Evolutionary conservation across 2,888 invertebrate species (phyloP), one percentile per base, ranked within the genome.

Genomic region (Eulithis prunata): DNA sequence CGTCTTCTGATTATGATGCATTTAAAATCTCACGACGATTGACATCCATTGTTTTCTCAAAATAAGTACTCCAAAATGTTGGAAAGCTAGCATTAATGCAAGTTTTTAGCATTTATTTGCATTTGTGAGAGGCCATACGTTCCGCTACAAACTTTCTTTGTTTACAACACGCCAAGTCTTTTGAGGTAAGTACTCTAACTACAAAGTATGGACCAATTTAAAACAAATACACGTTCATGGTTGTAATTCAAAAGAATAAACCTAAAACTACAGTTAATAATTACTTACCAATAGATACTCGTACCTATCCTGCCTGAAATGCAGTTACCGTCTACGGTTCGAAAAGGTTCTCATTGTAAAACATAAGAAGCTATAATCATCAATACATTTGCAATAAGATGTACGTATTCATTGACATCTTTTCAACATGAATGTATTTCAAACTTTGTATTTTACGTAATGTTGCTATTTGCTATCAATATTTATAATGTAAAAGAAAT

Each of bases 101-200:
- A 11, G 21, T 54, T 56, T 60, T 55, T 13, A 53, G 58, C 62
- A 61, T 64, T 59, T 54, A 60, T 68, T 55, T 64, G 65, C 68
- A 65, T 68, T 66, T 46, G 62, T 54, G 66, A 57, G 69, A 66
- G 66, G 62, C 13, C 63, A 58, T 64, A 60, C 68, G 69, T 71
- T 70, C 71, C 71, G 63, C 71, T 64, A 69, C 51, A 56, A 47
- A 70, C 73, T 73, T 73, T 73, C 73, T 67, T 73, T 69, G 67
- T 64, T 62, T 62, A 61, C 53, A 49, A 45, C 49, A 36, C 10
- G 6, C 8, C 38, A 38, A 38, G 13, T 43, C 11, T 59, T 55
- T 55, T 21, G 54, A 49, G 21, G 5, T 62, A 49, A 2, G 5
- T 62, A 41, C n/a, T 55, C 32, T 38, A 28, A 56, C 21, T 41